These are phyloP conservation scores for Neodon shergylaensis DNA, from an alignment of 2,113 vertebrate species.

Conservation along the genomic window DNA sequence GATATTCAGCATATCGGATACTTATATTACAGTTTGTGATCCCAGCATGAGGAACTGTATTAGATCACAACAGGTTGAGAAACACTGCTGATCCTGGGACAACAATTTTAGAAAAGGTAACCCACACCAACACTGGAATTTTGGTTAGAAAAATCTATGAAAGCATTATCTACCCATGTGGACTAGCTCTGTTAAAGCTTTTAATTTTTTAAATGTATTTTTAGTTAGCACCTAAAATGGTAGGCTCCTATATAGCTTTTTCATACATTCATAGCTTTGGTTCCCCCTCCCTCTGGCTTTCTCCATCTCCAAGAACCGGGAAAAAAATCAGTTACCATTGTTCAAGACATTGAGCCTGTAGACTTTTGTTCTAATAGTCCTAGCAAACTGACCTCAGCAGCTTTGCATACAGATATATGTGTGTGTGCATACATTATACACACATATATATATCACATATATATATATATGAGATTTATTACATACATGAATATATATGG, in stretches of 20 bases:
- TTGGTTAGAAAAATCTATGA: background rate
- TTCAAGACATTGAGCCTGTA: background rate
- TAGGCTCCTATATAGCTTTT: background rate
- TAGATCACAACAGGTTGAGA: background rate
- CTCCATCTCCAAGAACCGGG: background rate
- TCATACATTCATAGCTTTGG: background rate
- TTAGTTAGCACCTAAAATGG: background rate
- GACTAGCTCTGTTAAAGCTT: background rate
- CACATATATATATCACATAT: background rate
- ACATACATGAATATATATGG: background rate
- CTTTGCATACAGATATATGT: fast-evolving
- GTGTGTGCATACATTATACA: too few species aligned
- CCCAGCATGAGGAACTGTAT: too few species aligned
- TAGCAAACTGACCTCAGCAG: background rate
- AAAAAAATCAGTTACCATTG: background rate
- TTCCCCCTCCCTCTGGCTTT: background rate
- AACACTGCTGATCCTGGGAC: background rate
- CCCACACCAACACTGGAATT: background rate
- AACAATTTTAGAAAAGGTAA: background rate
- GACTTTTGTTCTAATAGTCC: background rate
- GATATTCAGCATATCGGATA: too few species aligned
- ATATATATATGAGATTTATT: background rate
- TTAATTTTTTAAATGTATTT: background rate
- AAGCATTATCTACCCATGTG: background rate
- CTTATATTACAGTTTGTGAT: too few species aligned